A percentile compares a stretch with the other conserved stretches of the same genome.
Evolutionary conservation across 2,888 invertebrate genomes (phyloP).

Genomic region (Watsonalla cultraria): DNA sequence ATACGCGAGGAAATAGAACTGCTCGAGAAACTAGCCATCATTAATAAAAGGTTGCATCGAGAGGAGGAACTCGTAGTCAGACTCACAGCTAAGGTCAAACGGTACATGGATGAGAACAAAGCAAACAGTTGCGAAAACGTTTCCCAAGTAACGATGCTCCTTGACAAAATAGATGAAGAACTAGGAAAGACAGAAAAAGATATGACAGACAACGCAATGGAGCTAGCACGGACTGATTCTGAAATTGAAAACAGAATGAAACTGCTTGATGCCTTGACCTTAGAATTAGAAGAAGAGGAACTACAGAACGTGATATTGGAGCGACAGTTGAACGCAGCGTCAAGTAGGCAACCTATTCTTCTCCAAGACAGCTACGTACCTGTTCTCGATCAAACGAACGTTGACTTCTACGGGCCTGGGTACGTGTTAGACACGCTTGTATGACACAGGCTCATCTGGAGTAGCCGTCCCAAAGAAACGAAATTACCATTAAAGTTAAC

Average conservation of each 20-base stretch:
- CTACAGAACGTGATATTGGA: conserved; percentile 70
- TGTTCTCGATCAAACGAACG: conserved; percentile 54
- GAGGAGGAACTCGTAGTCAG: conserved; percentile 86
- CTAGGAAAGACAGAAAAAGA: conserved; percentile 70
- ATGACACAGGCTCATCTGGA: conserved; percentile 47
- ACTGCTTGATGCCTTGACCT: conserved; percentile 72
- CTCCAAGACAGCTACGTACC: conserved; percentile 70
- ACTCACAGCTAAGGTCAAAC: conserved; percentile 81
- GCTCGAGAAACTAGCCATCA: conserved; percentile 84
- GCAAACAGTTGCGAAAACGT: conserved; percentile 71
- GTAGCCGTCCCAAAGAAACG: conserved; percentile 27
- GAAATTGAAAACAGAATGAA: conserved; percentile 76
- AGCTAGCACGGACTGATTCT: conserved; percentile 69
- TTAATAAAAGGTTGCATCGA: conserved; percentile 85
- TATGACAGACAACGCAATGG: conserved; percentile 73
- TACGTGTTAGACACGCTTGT: conserved; percentile 72
- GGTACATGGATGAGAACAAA: conserved; percentile 76
- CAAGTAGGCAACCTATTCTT: conserved; percentile 66
- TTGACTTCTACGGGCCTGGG: conserved; percentile 30
- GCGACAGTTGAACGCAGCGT: conserved; percentile 63
- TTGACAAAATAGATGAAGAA: conserved; percentile 75
- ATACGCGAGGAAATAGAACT: conserved; percentile 84
- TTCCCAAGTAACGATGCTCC: conserved; percentile 65
- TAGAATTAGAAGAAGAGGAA: conserved; percentile 74
- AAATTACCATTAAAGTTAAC: conserved; percentile 23